These are phyloP conservation scores for Phoebastria nigripes DNA, from an alignment of 2,797 vertebrate species.

Conservation along the genomic window DNA sequence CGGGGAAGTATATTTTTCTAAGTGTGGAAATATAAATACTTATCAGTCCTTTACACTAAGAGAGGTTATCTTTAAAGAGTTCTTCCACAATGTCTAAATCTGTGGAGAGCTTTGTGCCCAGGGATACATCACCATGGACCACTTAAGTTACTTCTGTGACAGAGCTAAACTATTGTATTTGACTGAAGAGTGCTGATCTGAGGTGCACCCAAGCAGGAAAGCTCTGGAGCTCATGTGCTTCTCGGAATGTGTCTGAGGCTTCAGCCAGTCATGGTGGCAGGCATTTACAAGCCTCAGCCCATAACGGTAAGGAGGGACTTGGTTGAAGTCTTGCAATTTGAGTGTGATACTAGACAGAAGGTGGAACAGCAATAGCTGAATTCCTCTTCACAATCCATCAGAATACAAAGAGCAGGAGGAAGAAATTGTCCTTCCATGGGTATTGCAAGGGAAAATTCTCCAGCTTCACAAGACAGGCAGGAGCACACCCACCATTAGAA, in stretches of 20 bases:
- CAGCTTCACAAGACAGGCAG: neutral
- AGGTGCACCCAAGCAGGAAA: neutral
- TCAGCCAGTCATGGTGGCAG: neutral
- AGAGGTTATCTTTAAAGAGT: neutral
- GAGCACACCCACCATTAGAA: neutral
- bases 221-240: neutral
- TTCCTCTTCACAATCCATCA: neutral
- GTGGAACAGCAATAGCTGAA: neutral
- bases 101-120: neutral
- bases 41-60: neutral
- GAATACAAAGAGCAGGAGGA: neutral
- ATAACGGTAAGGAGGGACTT: rapidly evolving
- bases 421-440: neutral
- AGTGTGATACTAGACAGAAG: neutral
- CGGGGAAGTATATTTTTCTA: neutral
- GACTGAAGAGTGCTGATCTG: neutral
- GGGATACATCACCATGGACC: neutral
- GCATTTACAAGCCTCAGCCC: neutral
- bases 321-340: neutral
- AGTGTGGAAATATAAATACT: neutral
- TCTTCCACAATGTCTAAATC: neutral
- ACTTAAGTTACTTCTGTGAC: neutral
- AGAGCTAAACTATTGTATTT: neutral
- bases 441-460: neutral
- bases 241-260: neutral